phyloP scores from a whole-genome alignment of 2,888 invertebrate species.

The Pseudoips prasinana region DNA sequence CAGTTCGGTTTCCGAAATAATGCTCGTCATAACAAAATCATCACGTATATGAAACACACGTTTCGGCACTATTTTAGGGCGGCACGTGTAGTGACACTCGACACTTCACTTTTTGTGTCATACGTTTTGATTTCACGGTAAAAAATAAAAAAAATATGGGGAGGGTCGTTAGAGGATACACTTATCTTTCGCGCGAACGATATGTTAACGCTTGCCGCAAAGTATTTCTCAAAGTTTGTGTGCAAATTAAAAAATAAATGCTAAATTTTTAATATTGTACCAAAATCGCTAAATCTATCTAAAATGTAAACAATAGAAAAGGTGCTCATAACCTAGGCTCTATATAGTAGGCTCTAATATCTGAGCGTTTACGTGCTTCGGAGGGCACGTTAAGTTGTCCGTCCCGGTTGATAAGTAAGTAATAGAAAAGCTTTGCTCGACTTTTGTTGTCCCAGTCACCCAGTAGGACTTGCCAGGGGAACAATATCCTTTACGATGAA shows the following conservation, averaged over 20 bases:
- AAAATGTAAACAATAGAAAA: too few relatives aligned
- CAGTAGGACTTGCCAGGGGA: too few relatives aligned
- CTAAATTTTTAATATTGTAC: too few relatives aligned
- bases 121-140: constrained; percentile 55
- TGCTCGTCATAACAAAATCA: constrained; percentile 77
- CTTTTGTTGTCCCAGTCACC: too few relatives aligned
- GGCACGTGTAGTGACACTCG: constrained; percentile 40
- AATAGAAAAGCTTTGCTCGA: too few relatives aligned
- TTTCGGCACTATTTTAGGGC: constrained; percentile 55
- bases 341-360: too few relatives aligned
- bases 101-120: constrained; percentile 42
- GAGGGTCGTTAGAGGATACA: constrained; percentile 63
- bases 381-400: too few relatives aligned
- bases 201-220: constrained; percentile 60
- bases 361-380: too few relatives aligned
- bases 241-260: not conserved
- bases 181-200: constrained; percentile 73
- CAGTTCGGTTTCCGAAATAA: constrained; percentile 54
- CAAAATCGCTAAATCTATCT: too few relatives aligned
- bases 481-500: too few relatives aligned
- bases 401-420: too few relatives aligned
- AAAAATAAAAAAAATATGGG: constrained; percentile 51
- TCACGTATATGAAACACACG: constrained; percentile 77
- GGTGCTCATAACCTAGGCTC: too few relatives aligned
- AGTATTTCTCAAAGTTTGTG: constrained; percentile 50